phyloP scores from a whole-genome alignment of 2,113 vertebrate species.

The Diadophis punctatus region DNA sequence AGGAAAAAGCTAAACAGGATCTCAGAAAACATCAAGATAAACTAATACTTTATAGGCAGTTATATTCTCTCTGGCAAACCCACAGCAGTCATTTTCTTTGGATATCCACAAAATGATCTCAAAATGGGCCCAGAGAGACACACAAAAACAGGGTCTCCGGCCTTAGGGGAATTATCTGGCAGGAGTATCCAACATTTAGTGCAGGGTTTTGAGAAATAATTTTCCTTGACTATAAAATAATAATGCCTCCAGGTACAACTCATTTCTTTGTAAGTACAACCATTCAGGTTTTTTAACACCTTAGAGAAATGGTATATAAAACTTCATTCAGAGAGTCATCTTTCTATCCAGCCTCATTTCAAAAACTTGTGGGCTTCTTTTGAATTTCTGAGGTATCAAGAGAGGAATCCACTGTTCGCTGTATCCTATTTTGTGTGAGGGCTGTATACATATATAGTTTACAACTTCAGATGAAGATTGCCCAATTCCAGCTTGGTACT shows the following conservation, averaged over 20 bases:
- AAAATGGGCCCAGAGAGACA: too few relatives aligned
- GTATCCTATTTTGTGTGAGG: background rate
- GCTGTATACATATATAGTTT: background rate
- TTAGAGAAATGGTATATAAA: background rate
- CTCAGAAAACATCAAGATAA: background rate
- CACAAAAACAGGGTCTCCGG: too few relatives aligned
- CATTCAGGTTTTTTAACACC: too few relatives aligned
- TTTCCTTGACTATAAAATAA: too few relatives aligned
- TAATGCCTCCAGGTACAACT: too few relatives aligned
- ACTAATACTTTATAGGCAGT: background rate
- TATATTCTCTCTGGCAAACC: too few relatives aligned
- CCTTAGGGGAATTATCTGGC: too few relatives aligned
- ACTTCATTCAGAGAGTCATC: background rate
- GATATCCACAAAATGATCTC: too few relatives aligned
- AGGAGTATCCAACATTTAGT: too few relatives aligned
- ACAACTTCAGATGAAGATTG: background rate
- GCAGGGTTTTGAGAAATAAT: too few relatives aligned
- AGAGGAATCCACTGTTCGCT: background rate
- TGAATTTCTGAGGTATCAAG: background rate
- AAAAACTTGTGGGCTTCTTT: background rate
- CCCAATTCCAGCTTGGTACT: background rate
- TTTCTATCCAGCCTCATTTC: background rate
- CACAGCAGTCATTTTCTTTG: too few relatives aligned
- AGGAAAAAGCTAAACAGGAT: background rate
- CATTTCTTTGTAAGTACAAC: too few relatives aligned